Percentiles rank a stretch among this genome's conserved stretches.
These are phyloP conservation scores for Numida meleagris DNA, from an alignment of 2,113 vertebrate genomes.

Conservation along the genomic window DNA sequence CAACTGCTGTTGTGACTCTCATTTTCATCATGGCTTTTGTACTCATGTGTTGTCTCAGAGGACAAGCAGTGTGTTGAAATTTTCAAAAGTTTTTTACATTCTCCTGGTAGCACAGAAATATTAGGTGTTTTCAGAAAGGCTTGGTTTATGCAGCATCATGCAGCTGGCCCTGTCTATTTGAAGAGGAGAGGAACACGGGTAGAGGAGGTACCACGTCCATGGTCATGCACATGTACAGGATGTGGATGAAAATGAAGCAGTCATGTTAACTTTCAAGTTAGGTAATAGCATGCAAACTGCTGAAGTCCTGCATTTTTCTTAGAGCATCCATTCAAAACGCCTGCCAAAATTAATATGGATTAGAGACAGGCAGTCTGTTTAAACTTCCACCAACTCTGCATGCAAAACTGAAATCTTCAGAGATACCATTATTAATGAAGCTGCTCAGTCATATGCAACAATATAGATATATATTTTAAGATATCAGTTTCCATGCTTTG, in stretches of 20 bases:
- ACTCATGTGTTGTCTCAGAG: background rate
- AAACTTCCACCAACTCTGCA: background rate
- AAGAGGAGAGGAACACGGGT: background rate
- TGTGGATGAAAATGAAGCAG: background rate
- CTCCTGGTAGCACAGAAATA: background rate
- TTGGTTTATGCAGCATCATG: background rate
- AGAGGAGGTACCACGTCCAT: fast-evolving
- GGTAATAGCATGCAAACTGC: background rate
- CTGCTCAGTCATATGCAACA: background rate
- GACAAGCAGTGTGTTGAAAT: background rate
- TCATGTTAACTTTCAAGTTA: background rate
- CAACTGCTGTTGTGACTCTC: fast-evolving
- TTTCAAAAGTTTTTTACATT: background rate
- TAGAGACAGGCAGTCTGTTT: background rate
- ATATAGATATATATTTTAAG: constrained; percentile 27
- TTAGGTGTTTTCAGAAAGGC: background rate
- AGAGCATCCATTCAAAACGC: background rate
- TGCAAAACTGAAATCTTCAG: background rate
- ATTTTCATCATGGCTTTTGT: background rate
- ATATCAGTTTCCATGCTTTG: background rate
- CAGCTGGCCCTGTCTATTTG: background rate
- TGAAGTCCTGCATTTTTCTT: background rate
- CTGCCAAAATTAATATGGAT: background rate
- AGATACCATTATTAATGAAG: constrained; percentile 23
- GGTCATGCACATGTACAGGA: background rate